Evolutionary conservation across 2,888 invertebrate species (phyloP), one percentile per base, ranked within the genome.

Genomic region (Tetanocera ferruginea): DNA sequence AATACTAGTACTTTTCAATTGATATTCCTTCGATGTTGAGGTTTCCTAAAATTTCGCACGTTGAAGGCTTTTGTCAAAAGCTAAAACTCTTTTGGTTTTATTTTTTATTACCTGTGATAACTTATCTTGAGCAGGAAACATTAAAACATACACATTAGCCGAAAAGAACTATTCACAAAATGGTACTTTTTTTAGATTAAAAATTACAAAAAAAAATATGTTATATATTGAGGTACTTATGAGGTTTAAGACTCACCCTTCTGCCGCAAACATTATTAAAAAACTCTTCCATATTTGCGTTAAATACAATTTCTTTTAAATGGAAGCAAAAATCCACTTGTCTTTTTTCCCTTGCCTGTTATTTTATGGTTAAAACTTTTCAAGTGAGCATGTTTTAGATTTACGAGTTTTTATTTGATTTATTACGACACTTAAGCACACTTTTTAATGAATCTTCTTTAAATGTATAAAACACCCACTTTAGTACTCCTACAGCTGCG

Each of bases 221-320:
- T n/a, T n/a, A n/a, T n/a, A n/a, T n/a, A n/a, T n/a, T n/a, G n/a
- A n/a, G n/a, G n/a, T n/a, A n/a, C n/a, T n/a, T n/a, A n/a, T n/a
- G n/a, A n/a, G n/a, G n/a, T n/a, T n/a, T n/a, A n/a, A 60, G 76
- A 86, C 87, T 86, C 74, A 86, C 86, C 87, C 82, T 81, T 71
- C 83, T 85, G 17, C 69, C 71, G 5, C 80, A 78, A 19, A 82
- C 62, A 25, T 80, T 78, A 34, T 81, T 77, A 19, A 84, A 75
- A 76, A 83, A 78, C 19, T 82, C 76, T 19, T 80, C 83, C 82
- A 85, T 84, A 37, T 72, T 75, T 55, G 34, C 25, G 8, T 75
- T 62, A 74, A 28, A 57, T 67, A 76, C 64, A 83, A 78, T 80
- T 81, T 76, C 5, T 8, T 43, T 2, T 11, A 1, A 14, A 43